Base-by-base conservation (phyloP, 2,888 invertebrate species). In the Lochmaea crataegi region DNA sequence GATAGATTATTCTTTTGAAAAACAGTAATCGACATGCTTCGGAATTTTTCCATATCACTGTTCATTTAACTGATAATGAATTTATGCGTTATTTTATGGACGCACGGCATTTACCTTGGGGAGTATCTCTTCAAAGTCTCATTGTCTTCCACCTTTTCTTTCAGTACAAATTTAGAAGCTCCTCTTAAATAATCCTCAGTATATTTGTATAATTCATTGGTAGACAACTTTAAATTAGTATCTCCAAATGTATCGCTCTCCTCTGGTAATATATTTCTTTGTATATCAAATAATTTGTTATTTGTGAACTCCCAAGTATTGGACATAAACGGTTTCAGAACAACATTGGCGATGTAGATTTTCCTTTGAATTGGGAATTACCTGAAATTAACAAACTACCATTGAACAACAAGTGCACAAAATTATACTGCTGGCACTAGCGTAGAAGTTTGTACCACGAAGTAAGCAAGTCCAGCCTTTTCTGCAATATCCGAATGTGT, bases 261-360 rank as follows among this genome's bases (percentile, higher is more conserved):
- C 10, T 56, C 56, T 16, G 16, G 18, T 16, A 18, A 22, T 16
- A 56, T 10, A n/a, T 10, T 56, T 18, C 16, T 11, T 2, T 11
- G 2, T 12, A 63, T 12, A 9, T 18, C 4, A 0, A 26, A 63
- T 68, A 91, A 87, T 77, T 93, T 93, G 0, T 88, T 83, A 77
- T 94, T 94, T 61, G 87, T 85, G 80, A 96, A 96, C 0, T 87
- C 87, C 96, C 96, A 97, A 77, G 94, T 90, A 80, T 93, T 91
- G 0, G 88, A 89, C 1, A 93, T 89, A 83, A 96, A 97, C 84
- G 93, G 93, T 14, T 90, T 87, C 2, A 97, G 84, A 0, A 93
- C 93, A 66, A 88, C 87, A 81, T 93, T 92, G 0, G 95, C 93
- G 22, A 89, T 90, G 85, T 92, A 95, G 63, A 97, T 92, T 78